Conservation (phyloP, 2,113 vertebrate genomes). For the Struthio camelus region DNA sequence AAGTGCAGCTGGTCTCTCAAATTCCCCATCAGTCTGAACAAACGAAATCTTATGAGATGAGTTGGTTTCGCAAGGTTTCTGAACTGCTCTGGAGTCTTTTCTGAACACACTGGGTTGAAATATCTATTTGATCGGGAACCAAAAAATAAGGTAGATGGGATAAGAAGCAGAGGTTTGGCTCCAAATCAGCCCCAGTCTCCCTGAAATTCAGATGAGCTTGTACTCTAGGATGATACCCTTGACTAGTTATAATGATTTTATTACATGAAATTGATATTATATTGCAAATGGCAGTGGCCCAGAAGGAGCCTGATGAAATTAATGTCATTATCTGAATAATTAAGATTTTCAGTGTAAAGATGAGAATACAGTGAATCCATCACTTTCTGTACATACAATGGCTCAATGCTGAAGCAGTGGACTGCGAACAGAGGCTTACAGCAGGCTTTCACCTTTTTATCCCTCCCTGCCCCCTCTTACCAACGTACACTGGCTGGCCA, state of each 20-base stretch:
- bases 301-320: conserved; percentile 44
- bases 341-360: conserved; percentile 4
- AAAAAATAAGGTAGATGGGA: neutral
- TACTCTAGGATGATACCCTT: neutral
- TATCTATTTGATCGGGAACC: neutral
- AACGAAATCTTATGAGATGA: neutral
- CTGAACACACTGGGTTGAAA: neutral
- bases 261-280: conserved; percentile 2
- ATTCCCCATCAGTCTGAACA: neutral
- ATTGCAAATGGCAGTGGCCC: neutral
- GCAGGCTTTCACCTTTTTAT: conserved; percentile 53
- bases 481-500: conserved; percentile 61
- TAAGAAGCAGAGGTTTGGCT: neutral
- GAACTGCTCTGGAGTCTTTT: neutral
- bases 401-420: conserved; percentile 15
- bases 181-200: neutral
- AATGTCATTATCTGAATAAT: neutral
- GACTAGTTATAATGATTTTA: conserved; percentile 11
- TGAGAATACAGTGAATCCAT: neutral
- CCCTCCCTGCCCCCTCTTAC: neutral
- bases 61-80: neutral
- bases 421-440: conserved; percentile 52
- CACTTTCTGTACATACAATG: neutral
- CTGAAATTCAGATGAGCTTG: neutral
- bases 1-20: neutral